A percentile compares a stretch with the other conserved stretches of the same genome.
phyloP scores from a whole-genome alignment of 2,797 vertebrate species.

The Harpagifer antarcticus region DNA sequence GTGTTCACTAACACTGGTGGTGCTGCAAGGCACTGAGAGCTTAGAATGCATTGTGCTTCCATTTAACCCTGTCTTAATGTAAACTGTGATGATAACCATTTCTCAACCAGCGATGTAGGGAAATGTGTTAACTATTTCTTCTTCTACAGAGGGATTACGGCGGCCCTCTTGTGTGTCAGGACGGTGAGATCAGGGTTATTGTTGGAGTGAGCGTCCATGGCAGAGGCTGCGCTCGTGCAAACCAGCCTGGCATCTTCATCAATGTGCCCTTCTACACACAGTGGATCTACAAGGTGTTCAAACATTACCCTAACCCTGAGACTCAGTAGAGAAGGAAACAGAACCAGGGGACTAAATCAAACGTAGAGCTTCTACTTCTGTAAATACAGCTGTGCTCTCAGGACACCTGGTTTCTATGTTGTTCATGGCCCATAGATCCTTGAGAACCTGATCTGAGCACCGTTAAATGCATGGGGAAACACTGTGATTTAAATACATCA shows the following conservation, averaged over 20 bases:
- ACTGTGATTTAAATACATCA: constrained; percentile 43
- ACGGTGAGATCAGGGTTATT: constrained; percentile 92
- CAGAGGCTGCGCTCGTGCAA: constrained; percentile 92
- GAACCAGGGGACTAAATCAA: constrained; percentile 31
- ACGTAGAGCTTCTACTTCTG: constrained; percentile 33
- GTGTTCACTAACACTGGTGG: constrained; percentile 23
- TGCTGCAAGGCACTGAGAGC: constrained; percentile 18
- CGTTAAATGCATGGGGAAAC: constrained; percentile 17
- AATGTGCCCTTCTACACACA: constrained; percentile 95
- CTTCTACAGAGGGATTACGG: constrained; percentile 93
- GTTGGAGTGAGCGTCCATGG: constrained; percentile 96
- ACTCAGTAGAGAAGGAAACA: constrained; percentile 39
- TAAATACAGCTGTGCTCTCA: constrained; percentile 43
- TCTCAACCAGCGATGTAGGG: neutral
- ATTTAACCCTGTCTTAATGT: constrained; percentile 29
- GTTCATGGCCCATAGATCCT: constrained; percentile 29
- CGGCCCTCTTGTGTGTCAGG: constrained; percentile 95
- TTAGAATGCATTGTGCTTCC: constrained; percentile 26
- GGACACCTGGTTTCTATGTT: constrained; percentile 52
- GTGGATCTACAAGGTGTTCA: constrained; percentile 97
- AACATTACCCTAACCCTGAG: constrained; percentile 75
- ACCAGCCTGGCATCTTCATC: constrained; percentile 95
- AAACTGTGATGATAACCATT: constrained; percentile 18
- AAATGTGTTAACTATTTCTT: constrained; percentile 32
- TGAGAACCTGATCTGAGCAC: constrained; percentile 32